phyloP scores from a whole-genome alignment of 2,888 invertebrate species.

The Eilema sororculum region DNA sequence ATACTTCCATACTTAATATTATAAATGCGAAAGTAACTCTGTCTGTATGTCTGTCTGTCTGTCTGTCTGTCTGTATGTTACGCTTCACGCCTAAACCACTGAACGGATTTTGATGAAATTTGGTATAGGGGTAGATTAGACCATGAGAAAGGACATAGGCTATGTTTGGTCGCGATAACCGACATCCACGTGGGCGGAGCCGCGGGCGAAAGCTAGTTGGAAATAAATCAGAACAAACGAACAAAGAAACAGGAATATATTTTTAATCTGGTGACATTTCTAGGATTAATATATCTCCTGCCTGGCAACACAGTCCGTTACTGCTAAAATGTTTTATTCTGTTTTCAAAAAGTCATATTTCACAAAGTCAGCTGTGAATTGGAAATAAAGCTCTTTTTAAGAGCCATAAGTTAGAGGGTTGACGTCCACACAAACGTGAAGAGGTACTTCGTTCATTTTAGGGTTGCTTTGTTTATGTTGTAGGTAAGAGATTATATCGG shows the following conservation, averaged over 20 bases:
- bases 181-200: too few relatives aligned
- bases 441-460: constrained; percentile 32
- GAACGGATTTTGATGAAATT: too few relatives aligned
- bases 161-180: too few relatives aligned
- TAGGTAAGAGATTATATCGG: background rate
- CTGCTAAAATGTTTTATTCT: constrained; percentile 13
- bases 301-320: background rate
- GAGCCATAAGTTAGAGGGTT: constrained; percentile 32
- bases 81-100: too few relatives aligned
- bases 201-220: too few relatives aligned
- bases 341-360: constrained; percentile 34
- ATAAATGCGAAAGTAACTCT: too few relatives aligned
- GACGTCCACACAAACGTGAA: constrained; percentile 29
- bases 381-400: constrained; percentile 50
- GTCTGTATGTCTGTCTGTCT: too few relatives aligned
- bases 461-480: constrained; percentile 26
- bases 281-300: background rate
- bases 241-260: constrained; percentile 12
- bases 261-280: constrained; percentile 20
- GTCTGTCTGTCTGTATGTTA: too few relatives aligned
- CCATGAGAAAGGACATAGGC: too few relatives aligned
- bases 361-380: constrained; percentile 34
- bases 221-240: background rate
- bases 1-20: too few relatives aligned
- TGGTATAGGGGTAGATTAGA: too few relatives aligned